Base-by-base conservation (phyloP, 1,140 invertebrate genomes). In the Hirudo medicinalis region DNA sequence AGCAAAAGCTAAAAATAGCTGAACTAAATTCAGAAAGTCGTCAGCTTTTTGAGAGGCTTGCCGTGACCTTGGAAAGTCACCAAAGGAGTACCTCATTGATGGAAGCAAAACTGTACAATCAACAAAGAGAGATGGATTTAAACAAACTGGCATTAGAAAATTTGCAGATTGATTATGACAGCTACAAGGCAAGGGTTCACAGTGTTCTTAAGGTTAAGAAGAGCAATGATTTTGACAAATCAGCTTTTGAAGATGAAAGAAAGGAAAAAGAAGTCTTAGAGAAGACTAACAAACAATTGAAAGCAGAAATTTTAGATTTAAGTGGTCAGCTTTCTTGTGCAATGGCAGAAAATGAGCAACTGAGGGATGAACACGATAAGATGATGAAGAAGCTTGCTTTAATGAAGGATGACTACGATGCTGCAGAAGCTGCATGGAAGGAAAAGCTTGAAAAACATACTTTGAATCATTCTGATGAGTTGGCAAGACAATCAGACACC, bases 381-480 rank as follows among this genome's bases (percentile, higher is more conserved):
- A 9, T 13, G 57, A 22, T 25, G 20, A 22, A 25, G 57, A 63
- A 63, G 57, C 19, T 25, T 22, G 22, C 57, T 25, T 32, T 11
- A 15, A 22, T 63, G 20, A 25, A 25, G 57, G 29, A 32, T 15
- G 17, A 32, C 57, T 63, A 15, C 17, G 57, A 63, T 25, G 22
- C 57, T 25, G 57, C 57, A 22, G 57, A 63, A 32, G 29, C 22
- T 25, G 9, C 20, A 11, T 63, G 57, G 57, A 71, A 71, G 0
- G 25, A 71, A 36, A 79, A 79, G 54, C 27, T 80, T 40, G 80
- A 81, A 29, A 74, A 78, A 13, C n/a, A 78, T 40, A 70, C 71
- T 0, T 72, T 75, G 36, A 77, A 81, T 55, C 78, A 77, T 57
- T 60, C 75, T 66, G 60, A 68, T 13, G 72, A 66, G 22, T 54